Conservation (phyloP, 2,113 vertebrate species). For the Chaetodon trifascialis region DNA sequence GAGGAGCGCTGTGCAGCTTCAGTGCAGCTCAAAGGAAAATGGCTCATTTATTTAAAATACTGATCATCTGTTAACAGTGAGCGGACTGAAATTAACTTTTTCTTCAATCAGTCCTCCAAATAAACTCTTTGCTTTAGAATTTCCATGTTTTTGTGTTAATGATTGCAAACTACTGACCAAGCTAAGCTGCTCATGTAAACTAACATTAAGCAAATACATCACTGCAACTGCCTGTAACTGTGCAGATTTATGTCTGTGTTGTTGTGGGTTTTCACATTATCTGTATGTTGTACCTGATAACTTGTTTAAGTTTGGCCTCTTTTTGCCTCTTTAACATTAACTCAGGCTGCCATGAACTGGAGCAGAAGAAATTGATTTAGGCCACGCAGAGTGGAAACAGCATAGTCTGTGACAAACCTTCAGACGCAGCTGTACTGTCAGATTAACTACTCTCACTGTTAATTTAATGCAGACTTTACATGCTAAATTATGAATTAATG, state of each 20-base stretch:
- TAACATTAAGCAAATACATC: neutral
- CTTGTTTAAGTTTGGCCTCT: neutral
- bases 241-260: neutral
- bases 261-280: neutral
- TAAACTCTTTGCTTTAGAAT: neutral
- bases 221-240: neutral
- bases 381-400: neutral
- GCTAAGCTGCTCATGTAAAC: neutral
- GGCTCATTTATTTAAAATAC: neutral
- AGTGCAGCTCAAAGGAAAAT: neutral
- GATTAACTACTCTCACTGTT: neutral
- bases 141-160: neutral
- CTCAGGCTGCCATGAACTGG: neutral
- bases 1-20: neutral
- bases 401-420: neutral
- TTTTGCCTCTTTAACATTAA: constrained; percentile 8
- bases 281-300: neutral
- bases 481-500: constrained; percentile 14
- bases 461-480: neutral
- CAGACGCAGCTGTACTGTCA: neutral
- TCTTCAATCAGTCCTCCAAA: neutral
- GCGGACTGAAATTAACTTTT: neutral
- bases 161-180: neutral
- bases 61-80: neutral
- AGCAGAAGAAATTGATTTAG: constrained; percentile 10